phyloP scores from a whole-genome alignment of 2,888 invertebrate genomes.

The Napeogenes sylphis region DNA sequence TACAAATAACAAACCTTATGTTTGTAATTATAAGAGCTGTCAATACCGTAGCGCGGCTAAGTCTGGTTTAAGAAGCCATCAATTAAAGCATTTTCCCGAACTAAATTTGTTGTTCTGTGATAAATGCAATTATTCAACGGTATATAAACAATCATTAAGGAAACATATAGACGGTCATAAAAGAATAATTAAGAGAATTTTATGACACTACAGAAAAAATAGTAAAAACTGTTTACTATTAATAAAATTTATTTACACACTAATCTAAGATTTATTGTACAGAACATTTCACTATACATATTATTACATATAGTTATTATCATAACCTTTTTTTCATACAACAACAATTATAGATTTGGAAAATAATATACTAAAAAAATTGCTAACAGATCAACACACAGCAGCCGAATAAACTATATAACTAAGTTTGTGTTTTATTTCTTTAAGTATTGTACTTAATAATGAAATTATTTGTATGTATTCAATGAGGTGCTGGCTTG shows the following conservation, averaged over 20 bases:
- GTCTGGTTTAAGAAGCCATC: constrained; percentile 45
- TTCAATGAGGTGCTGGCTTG: constrained; percentile 93
- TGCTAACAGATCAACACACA: constrained; percentile 4
- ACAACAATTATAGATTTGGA: too few species aligned
- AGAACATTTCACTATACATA: too few species aligned
- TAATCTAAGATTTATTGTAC: not conserved
- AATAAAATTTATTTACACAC: constrained; percentile 13
- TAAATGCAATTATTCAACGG: constrained; percentile 49
- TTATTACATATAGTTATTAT: too few species aligned
- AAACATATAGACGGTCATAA: constrained; percentile 44
- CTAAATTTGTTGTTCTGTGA: constrained; percentile 48
- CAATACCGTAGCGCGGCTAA: constrained; percentile 35
- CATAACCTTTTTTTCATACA: too few species aligned
- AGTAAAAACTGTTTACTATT: constrained; percentile 18
- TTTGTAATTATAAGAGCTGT: constrained; percentile 36
- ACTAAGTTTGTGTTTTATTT: constrained; percentile 1
- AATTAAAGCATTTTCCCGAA: constrained; percentile 42
- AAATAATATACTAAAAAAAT: too few species aligned
- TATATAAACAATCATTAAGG: constrained; percentile 46
- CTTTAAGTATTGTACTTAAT: not conserved
- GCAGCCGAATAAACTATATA: not conserved
- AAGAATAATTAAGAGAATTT: constrained; percentile 34
- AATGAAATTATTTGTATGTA: constrained; percentile 2
- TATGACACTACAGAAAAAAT: not conserved
- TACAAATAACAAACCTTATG: constrained; percentile 35